phyloP scores from a whole-genome alignment of 2,888 invertebrate species.

The Aquatica leii region DNA sequence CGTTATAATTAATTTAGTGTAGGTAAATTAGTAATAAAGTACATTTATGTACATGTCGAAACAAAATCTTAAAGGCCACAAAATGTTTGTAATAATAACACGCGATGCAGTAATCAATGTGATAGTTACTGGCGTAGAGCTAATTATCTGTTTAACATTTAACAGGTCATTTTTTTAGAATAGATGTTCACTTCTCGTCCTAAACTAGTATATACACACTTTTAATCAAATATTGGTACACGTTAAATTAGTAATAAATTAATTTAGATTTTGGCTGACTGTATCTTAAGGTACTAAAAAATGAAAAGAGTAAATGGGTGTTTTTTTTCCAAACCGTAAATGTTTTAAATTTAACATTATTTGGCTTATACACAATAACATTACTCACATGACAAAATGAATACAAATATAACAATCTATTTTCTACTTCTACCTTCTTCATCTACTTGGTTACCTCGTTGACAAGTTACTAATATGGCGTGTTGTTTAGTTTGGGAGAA shows the following conservation, averaged over 20 bases:
- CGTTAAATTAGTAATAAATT: slow-evolving; percentile 1
- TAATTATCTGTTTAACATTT: background rate
- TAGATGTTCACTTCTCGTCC: slow-evolving; percentile 4
- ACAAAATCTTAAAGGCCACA: slow-evolving; percentile 22
- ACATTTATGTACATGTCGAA: slow-evolving; percentile 8
- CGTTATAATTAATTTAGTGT: background rate
- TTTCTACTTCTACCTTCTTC: slow-evolving; percentile 14
- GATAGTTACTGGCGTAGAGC: background rate
- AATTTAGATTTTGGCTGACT: slow-evolving; percentile 4
- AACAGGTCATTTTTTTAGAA: slow-evolving; percentile 9
- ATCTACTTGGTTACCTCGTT: slow-evolving; percentile 13
- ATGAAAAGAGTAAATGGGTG: background rate
- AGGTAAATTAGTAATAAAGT: background rate
- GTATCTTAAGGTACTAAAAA: background rate
- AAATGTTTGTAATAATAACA: slow-evolving; percentile 15
- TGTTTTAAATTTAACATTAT: too few relatives aligned
- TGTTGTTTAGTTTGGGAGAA: slow-evolving; percentile 54
- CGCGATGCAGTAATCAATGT: background rate
- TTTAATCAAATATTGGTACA: slow-evolving; percentile 11
- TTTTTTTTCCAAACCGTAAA: background rate
- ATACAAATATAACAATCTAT: slow-evolving; percentile 14
- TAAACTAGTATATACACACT: slow-evolving; percentile 5
- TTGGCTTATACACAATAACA: slow-evolving; percentile 14
- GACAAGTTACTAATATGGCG: slow-evolving; percentile 53
- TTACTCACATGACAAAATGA: slow-evolving; percentile 17